Conservation (phyloP, 2,797 vertebrate species). For the Leptatherina wallacei region DNA sequence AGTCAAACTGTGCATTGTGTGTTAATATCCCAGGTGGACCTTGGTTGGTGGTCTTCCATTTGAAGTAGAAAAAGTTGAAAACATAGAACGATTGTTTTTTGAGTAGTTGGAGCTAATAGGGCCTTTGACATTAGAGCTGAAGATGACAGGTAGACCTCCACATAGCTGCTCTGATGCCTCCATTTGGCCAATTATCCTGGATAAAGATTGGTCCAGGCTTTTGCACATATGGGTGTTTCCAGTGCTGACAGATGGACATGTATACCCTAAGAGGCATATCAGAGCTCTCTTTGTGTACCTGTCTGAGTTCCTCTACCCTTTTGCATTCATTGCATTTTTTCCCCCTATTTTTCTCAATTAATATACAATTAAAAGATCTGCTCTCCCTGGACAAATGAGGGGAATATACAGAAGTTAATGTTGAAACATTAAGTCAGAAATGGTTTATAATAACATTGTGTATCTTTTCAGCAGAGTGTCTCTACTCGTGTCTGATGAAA, state of each 20-base stretch:
- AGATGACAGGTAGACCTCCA: constrained; percentile 52
- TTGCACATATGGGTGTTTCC: constrained; percentile 28
- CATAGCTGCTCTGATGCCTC: constrained; percentile 49
- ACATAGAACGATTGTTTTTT: constrained; percentile 40
- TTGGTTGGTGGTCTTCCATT: constrained; percentile 60
- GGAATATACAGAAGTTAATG: constrained; percentile 42
- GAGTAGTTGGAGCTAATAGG: constrained; percentile 25
- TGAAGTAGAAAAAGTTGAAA: constrained; percentile 28
- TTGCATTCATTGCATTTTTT: constrained; percentile 38
- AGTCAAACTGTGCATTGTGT: constrained; percentile 51
- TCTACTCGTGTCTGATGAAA: constrained; percentile 5
- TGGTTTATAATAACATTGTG: constrained; percentile 25
- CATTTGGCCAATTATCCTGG: constrained; percentile 52
- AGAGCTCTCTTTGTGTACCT: constrained; percentile 34
- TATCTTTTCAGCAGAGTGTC: not conserved
- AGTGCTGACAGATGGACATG: constrained; percentile 64
- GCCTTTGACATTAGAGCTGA: constrained; percentile 54
- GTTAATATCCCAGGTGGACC: constrained; percentile 60
- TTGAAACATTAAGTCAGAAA: constrained; percentile 40
- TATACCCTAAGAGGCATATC: constrained; percentile 45
- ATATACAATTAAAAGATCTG: constrained; percentile 41
- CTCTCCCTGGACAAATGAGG: constrained; percentile 5
- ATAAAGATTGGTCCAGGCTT: constrained; percentile 43
- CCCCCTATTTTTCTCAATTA: constrained; percentile 32
- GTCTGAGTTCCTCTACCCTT: constrained; percentile 19